A percentile compares a stretch with the other conserved stretches of the same genome.
Evolutionary conservation across 92 coral and sea anemone species (phyloP).

Genomic region (Heteractis magnifica): DNA sequence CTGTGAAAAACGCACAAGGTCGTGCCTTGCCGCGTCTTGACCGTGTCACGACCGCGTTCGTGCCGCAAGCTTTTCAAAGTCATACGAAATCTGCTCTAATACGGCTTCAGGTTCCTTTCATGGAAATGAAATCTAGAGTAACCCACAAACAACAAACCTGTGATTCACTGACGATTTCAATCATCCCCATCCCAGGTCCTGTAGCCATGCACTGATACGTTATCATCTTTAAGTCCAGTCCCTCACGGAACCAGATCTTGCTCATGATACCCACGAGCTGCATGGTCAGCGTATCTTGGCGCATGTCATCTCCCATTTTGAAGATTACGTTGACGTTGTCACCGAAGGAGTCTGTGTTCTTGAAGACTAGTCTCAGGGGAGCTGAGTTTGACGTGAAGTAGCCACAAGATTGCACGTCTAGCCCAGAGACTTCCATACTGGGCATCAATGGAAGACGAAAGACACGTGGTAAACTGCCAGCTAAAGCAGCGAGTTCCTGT

Average conservation of each 20-base stretch:
- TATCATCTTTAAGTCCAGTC: conserved; percentile 93
- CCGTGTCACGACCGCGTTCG: too few relatives aligned
- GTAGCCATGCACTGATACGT: conserved; percentile 97
- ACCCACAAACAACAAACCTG: conserved; percentile 29
- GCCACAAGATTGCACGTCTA: conserved; percentile 69
- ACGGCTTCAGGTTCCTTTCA: too few relatives aligned
- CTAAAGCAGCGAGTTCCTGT: conserved; percentile 77
- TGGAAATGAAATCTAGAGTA: not conserved
- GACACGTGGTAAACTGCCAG: conserved; percentile 62
- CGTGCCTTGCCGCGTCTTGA: too few relatives aligned
- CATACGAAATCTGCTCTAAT: too few relatives aligned
- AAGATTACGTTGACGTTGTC: conserved; percentile 88
- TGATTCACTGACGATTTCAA: conserved; percentile 85
- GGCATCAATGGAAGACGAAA: conserved; percentile 92
- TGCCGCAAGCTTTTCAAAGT: too few relatives aligned
- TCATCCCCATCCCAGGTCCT: conserved; percentile 93
- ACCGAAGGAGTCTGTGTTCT: conserved; percentile 90
- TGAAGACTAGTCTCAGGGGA: conserved; percentile 81
- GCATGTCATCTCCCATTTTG: conserved; percentile 96
- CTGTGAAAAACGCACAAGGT: too few relatives aligned
- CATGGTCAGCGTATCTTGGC: conserved; percentile 95
- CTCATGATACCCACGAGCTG: conserved; percentile 97
- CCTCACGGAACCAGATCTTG: conserved; percentile 95
- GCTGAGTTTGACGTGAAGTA: conserved; percentile 97
- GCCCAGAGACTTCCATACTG: conserved; percentile 77